Conservation (phyloP, 2,113 vertebrate species). For the Sceloporus tristichus region DNA sequence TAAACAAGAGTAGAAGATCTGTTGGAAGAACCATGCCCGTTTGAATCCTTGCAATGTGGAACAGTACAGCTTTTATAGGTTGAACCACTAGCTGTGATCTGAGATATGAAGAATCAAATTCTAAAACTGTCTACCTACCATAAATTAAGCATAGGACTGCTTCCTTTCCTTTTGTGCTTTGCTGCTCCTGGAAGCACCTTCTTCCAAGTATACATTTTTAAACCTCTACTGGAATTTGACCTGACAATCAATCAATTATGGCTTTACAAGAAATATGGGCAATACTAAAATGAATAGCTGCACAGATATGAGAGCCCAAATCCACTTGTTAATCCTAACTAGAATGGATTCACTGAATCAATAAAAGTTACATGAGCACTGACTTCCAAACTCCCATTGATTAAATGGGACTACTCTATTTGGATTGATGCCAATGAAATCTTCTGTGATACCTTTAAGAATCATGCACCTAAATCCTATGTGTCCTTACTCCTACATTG, state of each 20-base stretch:
- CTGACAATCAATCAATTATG: not conserved
- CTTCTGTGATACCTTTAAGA: not conserved
- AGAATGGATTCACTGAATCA: too few species aligned
- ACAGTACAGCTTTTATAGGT: not conserved
- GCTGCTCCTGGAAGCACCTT: not conserved
- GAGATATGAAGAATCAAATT: not conserved
- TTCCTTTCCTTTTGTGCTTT: not conserved
- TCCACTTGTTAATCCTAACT: too few species aligned
- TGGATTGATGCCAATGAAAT: not conserved
- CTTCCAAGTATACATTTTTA: too few species aligned
- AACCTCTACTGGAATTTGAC: not conserved
- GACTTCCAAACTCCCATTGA: too few species aligned
- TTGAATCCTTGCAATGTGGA: not conserved
- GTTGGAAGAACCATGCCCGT: not conserved
- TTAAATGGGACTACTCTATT: too few species aligned
- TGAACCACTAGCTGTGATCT: not conserved
- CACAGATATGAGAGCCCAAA: too few species aligned
- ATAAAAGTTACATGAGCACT: too few species aligned
- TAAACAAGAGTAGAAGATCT: not conserved
- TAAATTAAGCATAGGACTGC: not conserved
- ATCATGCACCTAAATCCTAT: not conserved
- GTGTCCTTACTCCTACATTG: not conserved
- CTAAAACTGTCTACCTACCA: not conserved
- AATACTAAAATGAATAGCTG: too few species aligned
- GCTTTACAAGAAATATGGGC: not conserved